phyloP scores from a whole-genome alignment of 1,140 invertebrate genomes.

The Aplysia californica region DNA sequence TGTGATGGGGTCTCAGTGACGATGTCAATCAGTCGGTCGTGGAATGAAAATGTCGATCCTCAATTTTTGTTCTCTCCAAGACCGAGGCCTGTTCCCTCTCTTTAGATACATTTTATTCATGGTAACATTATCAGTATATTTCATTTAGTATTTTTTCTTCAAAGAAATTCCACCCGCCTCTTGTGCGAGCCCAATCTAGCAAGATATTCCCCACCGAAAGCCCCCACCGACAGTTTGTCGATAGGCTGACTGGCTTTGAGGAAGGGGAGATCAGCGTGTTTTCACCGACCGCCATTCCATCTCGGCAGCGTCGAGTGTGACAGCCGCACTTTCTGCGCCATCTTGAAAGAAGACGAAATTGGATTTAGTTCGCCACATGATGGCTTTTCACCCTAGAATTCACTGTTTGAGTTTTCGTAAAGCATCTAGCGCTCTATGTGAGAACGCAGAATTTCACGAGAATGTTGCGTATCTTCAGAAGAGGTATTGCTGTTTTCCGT shows the following conservation, averaged over 20 bases:
- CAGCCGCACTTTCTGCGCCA: not conserved
- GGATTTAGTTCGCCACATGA: not conserved
- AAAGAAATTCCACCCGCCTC: too few species aligned
- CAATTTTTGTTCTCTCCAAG: not conserved
- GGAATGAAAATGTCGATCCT: conserved; percentile 17
- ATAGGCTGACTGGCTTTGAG: not conserved
- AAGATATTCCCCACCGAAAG: not conserved
- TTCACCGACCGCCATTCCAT: conserved; percentile 15
- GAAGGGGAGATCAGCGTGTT: conserved; percentile 28
- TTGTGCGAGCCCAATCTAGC: too few species aligned
- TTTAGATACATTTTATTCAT: not conserved
- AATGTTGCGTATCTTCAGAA: not conserved
- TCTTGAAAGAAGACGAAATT: not conserved
- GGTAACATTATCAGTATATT: too few species aligned
- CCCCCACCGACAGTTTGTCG: not conserved
- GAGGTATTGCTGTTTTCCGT: not conserved
- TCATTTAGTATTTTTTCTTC: too few species aligned
- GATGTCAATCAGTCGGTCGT: conserved; percentile 1
- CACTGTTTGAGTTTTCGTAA: not conserved
- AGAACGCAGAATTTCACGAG: not conserved
- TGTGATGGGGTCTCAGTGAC: not conserved
- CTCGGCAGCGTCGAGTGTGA: not conserved
- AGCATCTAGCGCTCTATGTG: not conserved
- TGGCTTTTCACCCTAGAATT: not conserved
- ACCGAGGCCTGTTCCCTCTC: not conserved